A percentile compares a stretch with the other conserved stretches of the same genome.
Evolutionary conservation across 1,140 invertebrate species (phyloP).

Genomic region (Macrocentrus cingulum): DNA sequence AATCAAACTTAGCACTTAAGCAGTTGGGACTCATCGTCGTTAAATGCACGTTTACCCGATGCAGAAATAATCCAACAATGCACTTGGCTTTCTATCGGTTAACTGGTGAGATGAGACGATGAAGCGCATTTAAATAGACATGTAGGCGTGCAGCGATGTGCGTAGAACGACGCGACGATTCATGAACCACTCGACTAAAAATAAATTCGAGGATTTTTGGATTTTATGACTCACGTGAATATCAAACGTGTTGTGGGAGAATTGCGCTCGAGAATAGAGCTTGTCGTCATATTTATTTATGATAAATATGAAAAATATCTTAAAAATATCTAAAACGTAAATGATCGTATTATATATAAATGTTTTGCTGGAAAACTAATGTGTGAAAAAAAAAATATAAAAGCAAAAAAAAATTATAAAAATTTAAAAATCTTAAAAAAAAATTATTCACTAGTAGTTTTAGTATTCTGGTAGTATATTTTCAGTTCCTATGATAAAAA

Average conservation of each 20-base stretch:
- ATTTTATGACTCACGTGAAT: not conserved
- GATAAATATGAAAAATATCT: not conserved
- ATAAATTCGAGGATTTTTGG: slow-evolving; percentile 6
- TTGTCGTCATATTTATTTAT: not conserved
- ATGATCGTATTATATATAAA: not conserved
- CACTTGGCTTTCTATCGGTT: not conserved
- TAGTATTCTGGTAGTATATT: no score
- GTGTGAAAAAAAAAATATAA: not conserved
- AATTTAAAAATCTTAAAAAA: not conserved
- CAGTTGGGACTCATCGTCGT: not conserved
- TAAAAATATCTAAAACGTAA: no score
- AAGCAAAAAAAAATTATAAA: slow-evolving; percentile 8
- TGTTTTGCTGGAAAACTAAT: slow-evolving; percentile 4
- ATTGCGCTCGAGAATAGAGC: not conserved
- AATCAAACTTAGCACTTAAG: not conserved
- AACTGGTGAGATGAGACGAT: not conserved
- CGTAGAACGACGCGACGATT: no score
- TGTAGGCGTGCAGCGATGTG: no score
- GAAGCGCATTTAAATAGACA: not conserved
- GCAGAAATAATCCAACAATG: no score
- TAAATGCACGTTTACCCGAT: no score
- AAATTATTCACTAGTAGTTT: not conserved
- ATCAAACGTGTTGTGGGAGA: not conserved
- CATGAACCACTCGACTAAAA: slow-evolving; percentile 17
- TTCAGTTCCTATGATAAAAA: no score